Percentiles rank a stretch among this genome's conserved stretches.
Evolutionary conservation across 2,113 vertebrate species (phyloP).

Genomic region (Elachura formosa): DNA sequence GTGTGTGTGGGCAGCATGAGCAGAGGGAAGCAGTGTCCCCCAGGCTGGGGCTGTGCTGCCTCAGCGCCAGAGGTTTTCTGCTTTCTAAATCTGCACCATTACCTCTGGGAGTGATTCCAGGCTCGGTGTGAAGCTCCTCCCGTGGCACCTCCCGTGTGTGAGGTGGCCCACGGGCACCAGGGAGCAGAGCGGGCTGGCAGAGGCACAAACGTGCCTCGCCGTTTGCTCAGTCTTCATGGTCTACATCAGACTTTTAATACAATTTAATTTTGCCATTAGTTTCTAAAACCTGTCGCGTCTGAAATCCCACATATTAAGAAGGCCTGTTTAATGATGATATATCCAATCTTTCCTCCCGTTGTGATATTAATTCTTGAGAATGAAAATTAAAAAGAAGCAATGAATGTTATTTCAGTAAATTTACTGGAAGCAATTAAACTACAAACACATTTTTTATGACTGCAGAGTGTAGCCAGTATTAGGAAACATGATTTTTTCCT

Average conservation of each 20-base stretch:
- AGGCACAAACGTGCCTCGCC: neutral
- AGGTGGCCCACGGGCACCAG: neutral
- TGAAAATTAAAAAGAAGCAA: neutral
- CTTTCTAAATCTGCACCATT: neutral
- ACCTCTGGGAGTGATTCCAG: neutral
- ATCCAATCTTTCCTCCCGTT: neutral
- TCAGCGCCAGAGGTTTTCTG: neutral
- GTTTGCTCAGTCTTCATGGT: neutral
- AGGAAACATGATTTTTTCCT: neutral
- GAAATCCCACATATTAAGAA: constrained; percentile 16
- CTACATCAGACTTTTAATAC: neutral
- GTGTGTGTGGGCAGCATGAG: accelerated
- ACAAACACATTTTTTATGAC: neutral
- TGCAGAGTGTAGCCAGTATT: neutral
- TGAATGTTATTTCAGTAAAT: constrained; percentile 9
- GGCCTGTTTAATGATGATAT: neutral
- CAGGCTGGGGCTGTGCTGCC: accelerated
- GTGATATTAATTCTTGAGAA: constrained; percentile 10
- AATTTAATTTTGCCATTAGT: constrained; percentile 59
- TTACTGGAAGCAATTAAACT: constrained; percentile 36
- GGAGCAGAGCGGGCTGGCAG: neutral
- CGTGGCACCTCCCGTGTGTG: neutral
- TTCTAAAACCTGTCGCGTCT: constrained; percentile 20
- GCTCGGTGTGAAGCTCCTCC: neutral
- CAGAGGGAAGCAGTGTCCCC: neutral